A percentile compares a stretch with the other conserved stretches of the same genome.
Evolutionary conservation across 2,888 invertebrate genomes (phyloP).

Genomic region (Pseudanteris insignis): DNA sequence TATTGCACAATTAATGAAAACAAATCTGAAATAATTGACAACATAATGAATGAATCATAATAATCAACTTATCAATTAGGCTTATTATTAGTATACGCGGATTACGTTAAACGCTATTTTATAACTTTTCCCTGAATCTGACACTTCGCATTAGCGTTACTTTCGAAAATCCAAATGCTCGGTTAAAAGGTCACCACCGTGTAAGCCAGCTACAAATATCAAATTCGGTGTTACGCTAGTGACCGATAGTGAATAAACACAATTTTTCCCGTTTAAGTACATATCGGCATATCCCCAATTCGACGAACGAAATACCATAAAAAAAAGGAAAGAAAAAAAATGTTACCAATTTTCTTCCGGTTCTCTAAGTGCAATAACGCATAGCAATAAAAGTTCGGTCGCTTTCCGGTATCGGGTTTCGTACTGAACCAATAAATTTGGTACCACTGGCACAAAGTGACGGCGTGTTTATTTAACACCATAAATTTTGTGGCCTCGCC

Average conservation of each 20-base stretch:
- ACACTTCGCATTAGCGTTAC: slow-evolving; percentile 22
- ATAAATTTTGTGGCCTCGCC: slow-evolving; percentile 14
- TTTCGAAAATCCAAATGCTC: slow-evolving; percentile 28
- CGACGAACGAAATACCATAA: too few species aligned
- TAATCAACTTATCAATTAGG: too few species aligned
- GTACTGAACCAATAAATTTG: slow-evolving; percentile 18
- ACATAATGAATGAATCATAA: too few species aligned
- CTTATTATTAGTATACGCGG: too few species aligned
- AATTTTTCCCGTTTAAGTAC: too few species aligned
- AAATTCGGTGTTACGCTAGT: too few species aligned
- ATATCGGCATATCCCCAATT: too few species aligned
- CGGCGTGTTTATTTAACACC: slow-evolving; percentile 12
- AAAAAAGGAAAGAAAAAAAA: too few species aligned
- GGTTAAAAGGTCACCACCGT: slow-evolving; percentile 21
- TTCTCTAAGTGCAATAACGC: slow-evolving; percentile 8
- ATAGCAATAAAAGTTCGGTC: slow-evolving; percentile 8
- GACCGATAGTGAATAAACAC: too few species aligned
- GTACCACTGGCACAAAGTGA: slow-evolving; percentile 8
- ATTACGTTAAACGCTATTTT: slow-evolving; percentile 9
- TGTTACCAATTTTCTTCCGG: slow-evolving; percentile 2
- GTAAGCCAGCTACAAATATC: slow-evolving; percentile 8
- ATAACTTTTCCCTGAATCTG: slow-evolving; percentile 4
- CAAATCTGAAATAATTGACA: too few species aligned
- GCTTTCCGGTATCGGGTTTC: background rate
- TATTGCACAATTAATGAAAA: too few species aligned